Evolutionary conservation across 2,113 vertebrate genomes (phyloP), one percentile per base, ranked within the genome.

Genomic region (Thalassoma bifasciatum): DNA sequence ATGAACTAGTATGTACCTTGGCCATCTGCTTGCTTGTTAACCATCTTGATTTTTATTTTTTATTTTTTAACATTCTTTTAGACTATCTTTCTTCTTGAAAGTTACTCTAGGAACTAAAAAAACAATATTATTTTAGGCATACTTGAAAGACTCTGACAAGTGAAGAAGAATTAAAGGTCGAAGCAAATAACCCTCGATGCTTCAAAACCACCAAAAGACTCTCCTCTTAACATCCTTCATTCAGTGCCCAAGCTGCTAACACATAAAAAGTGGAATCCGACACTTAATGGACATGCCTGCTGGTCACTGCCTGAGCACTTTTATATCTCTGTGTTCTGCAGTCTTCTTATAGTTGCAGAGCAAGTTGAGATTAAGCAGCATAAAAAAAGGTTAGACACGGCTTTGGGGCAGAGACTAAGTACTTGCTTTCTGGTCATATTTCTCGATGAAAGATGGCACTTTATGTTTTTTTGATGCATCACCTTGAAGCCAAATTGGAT

Each of bases 401-500:
- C 34, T 71, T 49, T 23, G 62, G 46, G 36, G 17, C 71, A n/a
- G 30, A 58, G 62, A 53, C 80, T 62, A 81, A 85, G 42, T 42
- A 22, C 40, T 68, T 86, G 79, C 60, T 59, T 53, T 56, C 2
- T 13, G 12, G 38, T 40, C 7, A 38, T 16, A 60, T 76, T 85
- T 82, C 22, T 47, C 46, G 53, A 83, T 76, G 61, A 77, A 85
- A 85, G 86, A 72, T 52, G 34, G n/a, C 47, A 70, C 38, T 74
- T 83, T 53, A 36, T 26, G 12, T 40, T 46, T 67, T 51, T 72
- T 61, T 71, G 67, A 54, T 34, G 19, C 52, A 57, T 78, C 75
- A 81, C 72, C 64, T 83, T 83, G 66, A 82, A 67, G 52, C 46
- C 44, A 70, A 76, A 75, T 70, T 71, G 57, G 67, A 52, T 81